These are phyloP conservation scores for Mesocricetus auratus DNA, from an alignment of 2,113 vertebrate species.

Conservation along the genomic window DNA sequence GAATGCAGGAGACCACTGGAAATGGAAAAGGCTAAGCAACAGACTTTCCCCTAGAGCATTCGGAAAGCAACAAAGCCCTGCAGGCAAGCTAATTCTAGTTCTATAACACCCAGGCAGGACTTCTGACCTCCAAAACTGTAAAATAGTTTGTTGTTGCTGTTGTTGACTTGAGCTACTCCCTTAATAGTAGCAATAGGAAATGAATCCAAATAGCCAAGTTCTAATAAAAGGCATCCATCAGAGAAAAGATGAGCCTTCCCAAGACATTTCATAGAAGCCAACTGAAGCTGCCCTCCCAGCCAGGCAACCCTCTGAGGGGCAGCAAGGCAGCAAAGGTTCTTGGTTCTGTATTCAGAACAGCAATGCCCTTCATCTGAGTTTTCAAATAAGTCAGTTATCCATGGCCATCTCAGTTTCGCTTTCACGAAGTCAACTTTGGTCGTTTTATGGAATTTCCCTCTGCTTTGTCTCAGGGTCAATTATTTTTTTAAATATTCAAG, in stretches of 20 bases:
- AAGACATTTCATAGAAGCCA: too few species aligned
- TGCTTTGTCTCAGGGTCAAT: conserved; percentile 41
- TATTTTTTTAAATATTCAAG: conserved; percentile 22
- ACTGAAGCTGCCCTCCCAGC: not conserved
- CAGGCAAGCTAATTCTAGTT: not conserved
- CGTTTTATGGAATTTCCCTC: conserved; percentile 56
- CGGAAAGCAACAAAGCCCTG: not conserved
- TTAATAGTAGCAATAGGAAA: not conserved
- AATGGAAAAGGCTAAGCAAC: not conserved
- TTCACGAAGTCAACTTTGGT: conserved; percentile 22
- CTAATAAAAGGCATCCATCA: not conserved
- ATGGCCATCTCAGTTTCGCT: conserved; percentile 50
- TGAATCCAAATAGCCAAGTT: not conserved
- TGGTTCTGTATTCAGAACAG: conserved; percentile 18
- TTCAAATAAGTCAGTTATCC: conserved; percentile 50
- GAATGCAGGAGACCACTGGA: not conserved
- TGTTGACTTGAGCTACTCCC: conserved; percentile 5
- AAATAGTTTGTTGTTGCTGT: not conserved
- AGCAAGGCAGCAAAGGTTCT: not conserved
- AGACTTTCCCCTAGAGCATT: not conserved
- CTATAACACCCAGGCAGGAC: not conserved
- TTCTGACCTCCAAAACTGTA: not conserved
- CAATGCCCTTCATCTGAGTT: conserved; percentile 25
- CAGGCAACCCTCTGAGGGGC: conserved; percentile 10
- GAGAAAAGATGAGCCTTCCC: not conserved